Evolutionary conservation across 2,797 vertebrate genomes (phyloP).

Genomic region (Esox lucius): DNA sequence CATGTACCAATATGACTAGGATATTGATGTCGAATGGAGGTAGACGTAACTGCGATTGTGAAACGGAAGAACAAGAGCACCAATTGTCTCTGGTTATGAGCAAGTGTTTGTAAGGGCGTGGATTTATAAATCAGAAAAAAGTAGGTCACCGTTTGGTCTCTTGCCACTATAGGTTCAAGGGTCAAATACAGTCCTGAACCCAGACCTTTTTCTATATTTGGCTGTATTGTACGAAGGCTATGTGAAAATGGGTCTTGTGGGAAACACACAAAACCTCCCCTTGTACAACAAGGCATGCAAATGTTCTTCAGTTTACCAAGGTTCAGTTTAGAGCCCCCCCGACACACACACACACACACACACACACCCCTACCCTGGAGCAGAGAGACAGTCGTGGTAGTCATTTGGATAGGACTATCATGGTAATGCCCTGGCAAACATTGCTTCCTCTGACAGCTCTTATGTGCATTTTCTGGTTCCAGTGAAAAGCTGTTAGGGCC

Average conservation of each 20-base stretch:
- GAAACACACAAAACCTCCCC: slow-evolving; percentile 14
- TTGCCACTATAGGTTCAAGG: not conserved
- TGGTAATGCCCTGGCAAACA: slow-evolving; percentile 47
- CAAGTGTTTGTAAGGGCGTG: too few relatives aligned
- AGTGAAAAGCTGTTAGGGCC: slow-evolving; percentile 40
- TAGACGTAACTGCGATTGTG: not conserved
- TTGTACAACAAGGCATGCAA: slow-evolving; percentile 15
- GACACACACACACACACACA: too few relatives aligned
- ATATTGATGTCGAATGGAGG: too few relatives aligned
- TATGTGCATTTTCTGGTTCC: slow-evolving; percentile 53
- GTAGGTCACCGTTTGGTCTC: not conserved
- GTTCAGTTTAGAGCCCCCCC: slow-evolving; percentile 18
- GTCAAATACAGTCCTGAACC: not conserved
- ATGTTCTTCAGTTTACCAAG: slow-evolving; percentile 32
- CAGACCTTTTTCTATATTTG: not conserved
- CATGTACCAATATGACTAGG: not conserved
- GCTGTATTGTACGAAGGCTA: not conserved
- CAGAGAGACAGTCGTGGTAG: slow-evolving; percentile 38
- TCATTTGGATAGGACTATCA: slow-evolving; percentile 42
- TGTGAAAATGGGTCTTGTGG: not conserved
- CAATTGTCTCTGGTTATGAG: not conserved
- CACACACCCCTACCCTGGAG: slow-evolving; percentile 30
- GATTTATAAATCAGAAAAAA: too few relatives aligned
- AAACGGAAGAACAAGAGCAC: not conserved
- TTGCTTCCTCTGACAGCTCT: slow-evolving; percentile 44